Evolutionary conservation across 2,797 vertebrate species (phyloP), one percentile per base, ranked within the genome.

Genomic region (Sebastes steindachneri): DNA sequence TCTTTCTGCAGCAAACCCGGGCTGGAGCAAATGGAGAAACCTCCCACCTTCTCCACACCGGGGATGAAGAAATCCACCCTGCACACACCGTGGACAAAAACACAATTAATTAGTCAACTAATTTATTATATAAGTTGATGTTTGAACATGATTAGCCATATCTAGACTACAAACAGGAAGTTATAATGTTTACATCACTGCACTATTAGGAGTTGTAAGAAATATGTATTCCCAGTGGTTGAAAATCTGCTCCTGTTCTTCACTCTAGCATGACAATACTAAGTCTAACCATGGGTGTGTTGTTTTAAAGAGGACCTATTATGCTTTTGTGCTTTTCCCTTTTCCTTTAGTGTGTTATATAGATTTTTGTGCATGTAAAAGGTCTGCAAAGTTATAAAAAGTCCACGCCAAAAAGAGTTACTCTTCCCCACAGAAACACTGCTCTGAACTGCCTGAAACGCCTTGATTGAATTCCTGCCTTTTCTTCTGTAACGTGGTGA

Each of bases 11-110:
- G 86, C 64, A 97, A 91, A 37, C 95, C 96, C 0, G 98, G 98
- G 77, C 96, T 96, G 78, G 98, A 99, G 92, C 98, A 99, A 90
- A 99, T 96, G 64, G 98, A 99, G 95, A 99, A 99, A 6, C 98
- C 98, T 28, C 97, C 98, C 82, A 98, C 97, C 74, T 95, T 96
- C 80, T 97, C 95, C 58, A 98, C 75, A 15, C 96, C 97, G 3
- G 98, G 97, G 87, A 99, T 97, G 92, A 97, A 97, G 90, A 99
- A 97, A 88, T 99, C 98, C 66, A 99, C 96, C 98, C 98, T 99
- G 90, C 41, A 72, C n/a, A 75, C 54, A 71, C 19, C 65, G 55
- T 3, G 12, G 29, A 70, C 29, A 88, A 25, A 76, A 76, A 68
- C 19, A 68, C 28, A 64, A 23, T 48, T 17, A 17, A 31, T 63